Evolutionary conservation across 64 coral and sea anemone genomes (phyloP).

Genomic region (Pocillopora damicornis): DNA sequence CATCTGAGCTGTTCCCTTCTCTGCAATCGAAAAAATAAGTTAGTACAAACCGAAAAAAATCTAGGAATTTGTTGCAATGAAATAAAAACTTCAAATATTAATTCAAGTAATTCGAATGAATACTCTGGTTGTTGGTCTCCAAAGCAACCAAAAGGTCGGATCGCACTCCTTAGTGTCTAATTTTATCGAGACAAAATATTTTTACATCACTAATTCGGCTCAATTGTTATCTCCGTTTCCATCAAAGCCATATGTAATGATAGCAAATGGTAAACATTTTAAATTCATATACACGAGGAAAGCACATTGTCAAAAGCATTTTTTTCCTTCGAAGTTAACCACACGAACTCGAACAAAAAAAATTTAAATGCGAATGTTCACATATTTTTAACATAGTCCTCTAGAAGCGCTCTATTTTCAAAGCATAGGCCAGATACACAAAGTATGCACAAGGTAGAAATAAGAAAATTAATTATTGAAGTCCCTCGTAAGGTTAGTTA

Average conservation of each 20-base stretch:
- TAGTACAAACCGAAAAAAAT: background rate
- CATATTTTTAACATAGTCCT: background rate
- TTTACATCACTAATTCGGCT: background rate
- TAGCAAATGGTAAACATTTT: background rate
- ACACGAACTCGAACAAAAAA: background rate
- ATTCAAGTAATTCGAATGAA: background rate
- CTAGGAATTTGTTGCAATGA: background rate
- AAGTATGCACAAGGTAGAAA: background rate
- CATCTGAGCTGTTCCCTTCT: slow-evolving; percentile 32
- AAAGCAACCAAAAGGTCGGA: background rate
- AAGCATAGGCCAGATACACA: background rate
- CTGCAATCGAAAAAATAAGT: background rate
- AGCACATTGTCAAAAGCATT: background rate
- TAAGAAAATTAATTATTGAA: background rate
- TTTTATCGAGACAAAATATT: background rate
- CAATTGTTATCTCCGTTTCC: background rate
- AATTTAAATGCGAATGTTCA: background rate
- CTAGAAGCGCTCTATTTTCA: background rate
- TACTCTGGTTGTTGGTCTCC: background rate
- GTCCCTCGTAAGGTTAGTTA: background rate
- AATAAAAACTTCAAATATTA: background rate
- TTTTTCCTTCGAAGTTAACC: background rate
- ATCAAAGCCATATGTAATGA: background rate
- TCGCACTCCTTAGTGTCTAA: background rate
- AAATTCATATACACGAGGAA: background rate